A percentile compares a stretch with the other conserved stretches of the same genome.
Evolutionary conservation across 2,888 invertebrate genomes (phyloP).

Genomic region (Mayetiola destructor): DNA sequence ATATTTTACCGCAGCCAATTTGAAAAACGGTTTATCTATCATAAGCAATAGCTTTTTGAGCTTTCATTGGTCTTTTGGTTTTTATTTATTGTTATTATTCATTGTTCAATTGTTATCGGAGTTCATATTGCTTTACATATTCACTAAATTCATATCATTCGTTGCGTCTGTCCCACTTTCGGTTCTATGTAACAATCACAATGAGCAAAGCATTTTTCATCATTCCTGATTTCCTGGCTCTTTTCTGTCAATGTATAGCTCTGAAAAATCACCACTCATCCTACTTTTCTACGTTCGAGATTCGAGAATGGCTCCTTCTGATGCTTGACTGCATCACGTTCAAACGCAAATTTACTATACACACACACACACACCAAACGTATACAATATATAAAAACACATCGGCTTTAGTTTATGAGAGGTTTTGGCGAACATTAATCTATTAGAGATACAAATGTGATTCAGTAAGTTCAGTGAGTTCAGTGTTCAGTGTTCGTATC

Average conservation of each 20-base stretch:
- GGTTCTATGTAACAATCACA: background rate
- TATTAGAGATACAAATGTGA: slow-evolving; percentile 6
- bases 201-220: background rate
- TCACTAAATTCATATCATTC: slow-evolving; percentile 7
- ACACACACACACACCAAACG: background rate
- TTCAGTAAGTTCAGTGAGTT: too few species aligned
- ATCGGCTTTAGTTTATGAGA: slow-evolving; percentile 7
- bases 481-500: too few species aligned
- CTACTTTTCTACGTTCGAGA: background rate
- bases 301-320: background rate
- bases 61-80: too few species aligned
- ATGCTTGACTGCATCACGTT: background rate
- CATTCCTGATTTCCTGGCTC: background rate
- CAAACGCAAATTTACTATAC: background rate
- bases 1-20: slow-evolving; percentile 2
- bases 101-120: slow-evolving; percentile 13
- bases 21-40: slow-evolving; percentile 8
- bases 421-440: slow-evolving; percentile 10
- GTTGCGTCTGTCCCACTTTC: too few species aligned
- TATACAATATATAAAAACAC: background rate
- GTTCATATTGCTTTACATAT: background rate
- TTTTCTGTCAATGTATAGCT: background rate
- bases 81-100: slow-evolving; percentile 9
- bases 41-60: slow-evolving; percentile 1
- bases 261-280: slow-evolving; percentile 5